A percentile compares a stretch with the other conserved stretches of the same genome.
These are phyloP conservation scores for Sternotherus odoratus DNA, from an alignment of 2,797 vertebrate species.

Conservation along the genomic window DNA sequence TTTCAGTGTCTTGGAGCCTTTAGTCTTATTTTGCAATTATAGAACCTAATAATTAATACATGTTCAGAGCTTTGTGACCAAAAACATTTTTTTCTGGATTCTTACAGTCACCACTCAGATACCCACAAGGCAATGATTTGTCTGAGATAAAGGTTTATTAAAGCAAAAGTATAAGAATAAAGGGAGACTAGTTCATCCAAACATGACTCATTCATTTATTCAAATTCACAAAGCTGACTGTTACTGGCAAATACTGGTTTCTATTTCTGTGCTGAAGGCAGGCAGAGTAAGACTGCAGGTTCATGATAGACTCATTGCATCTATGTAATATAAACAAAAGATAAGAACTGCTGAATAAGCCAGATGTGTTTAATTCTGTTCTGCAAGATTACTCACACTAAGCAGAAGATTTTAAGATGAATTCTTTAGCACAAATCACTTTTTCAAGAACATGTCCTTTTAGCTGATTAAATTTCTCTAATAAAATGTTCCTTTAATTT, in stretches of 20 bases:
- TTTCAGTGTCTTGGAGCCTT: background rate
- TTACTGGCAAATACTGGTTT: background rate
- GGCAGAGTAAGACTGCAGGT: background rate
- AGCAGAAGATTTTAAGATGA: conserved; percentile 1
- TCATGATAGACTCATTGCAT: background rate
- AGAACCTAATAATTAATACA: background rate
- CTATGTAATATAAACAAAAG: conserved; percentile 5
- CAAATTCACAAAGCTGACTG: conserved; percentile 9
- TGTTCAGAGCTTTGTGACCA: background rate
- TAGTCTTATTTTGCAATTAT: background rate
- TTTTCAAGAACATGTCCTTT: conserved; percentile 7
- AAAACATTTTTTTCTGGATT: background rate
- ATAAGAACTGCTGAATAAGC: conserved; percentile 20
- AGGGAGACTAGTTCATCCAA: background rate
- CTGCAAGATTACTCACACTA: background rate
- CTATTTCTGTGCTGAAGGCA: conserved; percentile 6
- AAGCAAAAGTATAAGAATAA: background rate
- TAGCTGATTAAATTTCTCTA: conserved; percentile 3
- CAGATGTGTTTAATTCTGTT: conserved; percentile 37
- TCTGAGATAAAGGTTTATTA: background rate
- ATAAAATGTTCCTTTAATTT: conserved; percentile 7
- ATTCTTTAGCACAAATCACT: background rate
- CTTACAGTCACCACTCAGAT: background rate
- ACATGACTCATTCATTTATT: conserved; percentile 3
- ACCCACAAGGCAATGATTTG: background rate